Evolutionary conservation across 2,888 invertebrate genomes (phyloP), one percentile per base, ranked within the genome.

Genomic region (Chrysomela aeneicollis): DNA sequence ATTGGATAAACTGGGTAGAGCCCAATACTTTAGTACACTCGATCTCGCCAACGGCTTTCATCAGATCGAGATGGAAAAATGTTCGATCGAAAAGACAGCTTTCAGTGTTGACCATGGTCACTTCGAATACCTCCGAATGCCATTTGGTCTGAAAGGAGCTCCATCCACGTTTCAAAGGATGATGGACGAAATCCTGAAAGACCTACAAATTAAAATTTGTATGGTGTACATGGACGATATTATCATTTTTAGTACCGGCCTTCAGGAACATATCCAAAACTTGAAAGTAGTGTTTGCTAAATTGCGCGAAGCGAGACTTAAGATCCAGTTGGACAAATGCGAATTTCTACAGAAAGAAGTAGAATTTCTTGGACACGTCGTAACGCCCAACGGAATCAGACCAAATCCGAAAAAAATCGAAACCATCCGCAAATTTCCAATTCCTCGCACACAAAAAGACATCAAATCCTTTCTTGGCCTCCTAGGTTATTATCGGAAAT

Each of bases 381-480:
- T 81, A 8, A 74, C 79, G 3, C 65, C 74, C 0, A 73, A 79
- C 1, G 77, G 76, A 8, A 71, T 78, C n/a, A n/a, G n/a, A n/a
- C n/a, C n/a, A n/a, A n/a, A n/a, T n/a, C n/a, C n/a, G n/a, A n/a
- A n/a, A n/a, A n/a, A n/a, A n/a, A n/a, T n/a, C n/a, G n/a, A n/a
- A n/a, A n/a, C n/a, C n/a, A 74, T 76, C 1, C 18, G 66, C 63
- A 70, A 76, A 10, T 74, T 66, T 32, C 69, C 69, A 1, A 51
- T 71, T 3, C 69, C 70, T 15, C 64, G 66, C 58, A 70, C 65
- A 5, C 71, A 73, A 5, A 77, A 75, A 62, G 69, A 77, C 63
- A 74, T 78, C 4, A 75, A 76, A 73, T 62, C 63, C 22, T 77
- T 78, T 61, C 42, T 76, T 61, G 71, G 74, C n/a, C 49, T 73